phyloP scores from a whole-genome alignment of 1,140 invertebrate species.

The Macrotrachela quadricornifera region DNA sequence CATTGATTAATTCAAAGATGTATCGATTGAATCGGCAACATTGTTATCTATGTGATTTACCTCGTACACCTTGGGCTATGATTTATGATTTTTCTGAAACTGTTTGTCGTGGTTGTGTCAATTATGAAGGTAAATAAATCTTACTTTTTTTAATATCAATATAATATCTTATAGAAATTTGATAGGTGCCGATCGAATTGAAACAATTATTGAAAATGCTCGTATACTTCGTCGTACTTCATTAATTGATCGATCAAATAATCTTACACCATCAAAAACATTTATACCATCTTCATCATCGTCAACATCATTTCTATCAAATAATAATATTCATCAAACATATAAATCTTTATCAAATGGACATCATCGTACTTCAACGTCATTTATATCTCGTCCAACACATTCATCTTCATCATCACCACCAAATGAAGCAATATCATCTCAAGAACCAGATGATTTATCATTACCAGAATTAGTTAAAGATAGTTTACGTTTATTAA shows the following conservation, averaged over 20 bases:
- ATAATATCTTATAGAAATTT: no score
- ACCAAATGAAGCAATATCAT: background rate
- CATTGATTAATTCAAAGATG: background rate
- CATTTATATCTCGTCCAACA: no score
- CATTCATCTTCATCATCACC: slow-evolving; percentile 23
- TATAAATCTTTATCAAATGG: slow-evolving; percentile 4
- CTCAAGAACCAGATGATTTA: background rate
- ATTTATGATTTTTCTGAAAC: slow-evolving; percentile 89
- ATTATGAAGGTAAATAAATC: slow-evolving; percentile 53
- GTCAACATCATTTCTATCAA: no score
- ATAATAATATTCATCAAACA: no score
- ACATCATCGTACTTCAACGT: background rate
- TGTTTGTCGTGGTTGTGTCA: slow-evolving; percentile 91
- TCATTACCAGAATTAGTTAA: slow-evolving; percentile 25
- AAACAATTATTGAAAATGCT: slow-evolving; percentile 74
- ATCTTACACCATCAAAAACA: background rate
- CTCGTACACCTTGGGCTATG: slow-evolving; percentile 98
- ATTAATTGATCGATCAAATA: background rate
- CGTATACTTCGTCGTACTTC: slow-evolving; percentile 64
- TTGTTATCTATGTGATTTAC: slow-evolving; percentile 94
- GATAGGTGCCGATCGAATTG: slow-evolving; percentile 72
- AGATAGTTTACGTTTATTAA: slow-evolving; percentile 62
- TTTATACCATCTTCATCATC: background rate
- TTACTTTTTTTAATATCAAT: no score
- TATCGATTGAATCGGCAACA: slow-evolving; percentile 63